These are phyloP conservation scores for Hydrotaea cyrtoneurina DNA, from an alignment of 2,888 invertebrate genomes.

Conservation along the genomic window DNA sequence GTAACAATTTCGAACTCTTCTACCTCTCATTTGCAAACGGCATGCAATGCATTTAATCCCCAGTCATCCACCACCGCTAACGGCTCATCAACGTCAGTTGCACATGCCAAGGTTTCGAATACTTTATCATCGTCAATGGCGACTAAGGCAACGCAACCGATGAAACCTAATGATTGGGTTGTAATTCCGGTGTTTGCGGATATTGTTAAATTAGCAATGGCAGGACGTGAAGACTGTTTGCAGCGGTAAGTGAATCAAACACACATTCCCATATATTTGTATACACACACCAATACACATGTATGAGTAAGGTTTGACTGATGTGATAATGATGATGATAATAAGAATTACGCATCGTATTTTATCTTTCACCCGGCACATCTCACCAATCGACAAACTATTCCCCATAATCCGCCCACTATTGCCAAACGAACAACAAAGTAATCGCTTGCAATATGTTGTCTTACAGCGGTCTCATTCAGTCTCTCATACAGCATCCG, in stretches of 20 bases:
- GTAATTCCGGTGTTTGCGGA: constrained; percentile 81
- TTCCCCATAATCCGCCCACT: neutral
- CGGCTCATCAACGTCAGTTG: constrained; percentile 52
- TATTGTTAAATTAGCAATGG: constrained; percentile 81
- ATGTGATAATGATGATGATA: constrained; percentile 50
- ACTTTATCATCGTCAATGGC: constrained; percentile 17
- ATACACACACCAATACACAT: neutral
- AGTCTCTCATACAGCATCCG: neutral
- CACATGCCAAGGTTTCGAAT: constrained; percentile 39
- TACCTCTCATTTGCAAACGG: constrained; percentile 53
- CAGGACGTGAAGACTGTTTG: constrained; percentile 80
- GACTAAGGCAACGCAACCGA: constrained; percentile 64
- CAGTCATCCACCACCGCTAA: constrained; percentile 38
- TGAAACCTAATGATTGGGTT: constrained; percentile 81
- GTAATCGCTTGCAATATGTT: constrained; percentile 18
- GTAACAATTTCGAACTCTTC: constrained; percentile 43
- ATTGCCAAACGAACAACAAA: neutral
- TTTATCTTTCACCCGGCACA: neutral
- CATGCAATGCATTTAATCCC: constrained; percentile 57
- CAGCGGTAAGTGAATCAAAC: constrained; percentile 76
- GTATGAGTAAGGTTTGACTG: neutral
- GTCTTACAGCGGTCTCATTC: neutral
- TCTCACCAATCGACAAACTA: neutral
- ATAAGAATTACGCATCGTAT: constrained; percentile 32
- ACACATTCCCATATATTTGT: neutral